Conservation (phyloP, 2,888 invertebrate species). For the Synergus itoensis region DNA sequence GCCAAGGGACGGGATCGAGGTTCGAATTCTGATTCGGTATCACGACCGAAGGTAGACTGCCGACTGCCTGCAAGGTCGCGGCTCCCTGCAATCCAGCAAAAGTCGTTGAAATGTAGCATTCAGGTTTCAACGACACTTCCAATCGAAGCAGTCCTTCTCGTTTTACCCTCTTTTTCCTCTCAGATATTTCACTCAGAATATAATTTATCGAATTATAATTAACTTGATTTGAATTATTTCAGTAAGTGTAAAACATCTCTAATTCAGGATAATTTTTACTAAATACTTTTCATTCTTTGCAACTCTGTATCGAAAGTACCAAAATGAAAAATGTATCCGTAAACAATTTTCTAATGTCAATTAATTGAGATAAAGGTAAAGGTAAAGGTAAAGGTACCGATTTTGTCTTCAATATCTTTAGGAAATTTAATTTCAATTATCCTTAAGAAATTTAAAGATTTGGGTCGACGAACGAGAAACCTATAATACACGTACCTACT, state of each 20-base stretch:
- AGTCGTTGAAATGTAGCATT: slow-evolving; percentile 42
- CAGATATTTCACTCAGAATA: not conserved
- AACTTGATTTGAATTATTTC: too few species aligned
- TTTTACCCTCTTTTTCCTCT: slow-evolving; percentile 3
- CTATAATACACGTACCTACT: not conserved
- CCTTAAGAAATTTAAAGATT: not conserved
- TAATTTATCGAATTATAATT: too few species aligned
- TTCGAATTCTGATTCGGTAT: slow-evolving; percentile 74
- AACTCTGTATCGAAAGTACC: too few species aligned
- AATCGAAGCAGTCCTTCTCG: slow-evolving; percentile 45
- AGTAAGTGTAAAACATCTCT: too few species aligned
- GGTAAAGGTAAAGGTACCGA: too few species aligned
- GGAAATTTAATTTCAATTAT: too few species aligned
- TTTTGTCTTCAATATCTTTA: too few species aligned
- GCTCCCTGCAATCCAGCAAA: slow-evolving; percentile 70
- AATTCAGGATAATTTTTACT: too few species aligned
- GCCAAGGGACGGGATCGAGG: slow-evolving; percentile 62
- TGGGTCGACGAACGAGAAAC: slow-evolving; percentile 11
- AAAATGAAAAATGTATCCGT: too few species aligned
- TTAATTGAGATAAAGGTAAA: too few species aligned
- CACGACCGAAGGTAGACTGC: slow-evolving; percentile 68
- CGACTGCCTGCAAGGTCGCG: slow-evolving; percentile 74
- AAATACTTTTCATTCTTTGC: too few species aligned
- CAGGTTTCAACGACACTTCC: slow-evolving; percentile 7
- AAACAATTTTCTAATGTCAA: too few species aligned